These are phyloP conservation scores for Chiridota heheva DNA, from an alignment of 35 echinoderm and acorn worm genomes.

Conservation along the genomic window DNA sequence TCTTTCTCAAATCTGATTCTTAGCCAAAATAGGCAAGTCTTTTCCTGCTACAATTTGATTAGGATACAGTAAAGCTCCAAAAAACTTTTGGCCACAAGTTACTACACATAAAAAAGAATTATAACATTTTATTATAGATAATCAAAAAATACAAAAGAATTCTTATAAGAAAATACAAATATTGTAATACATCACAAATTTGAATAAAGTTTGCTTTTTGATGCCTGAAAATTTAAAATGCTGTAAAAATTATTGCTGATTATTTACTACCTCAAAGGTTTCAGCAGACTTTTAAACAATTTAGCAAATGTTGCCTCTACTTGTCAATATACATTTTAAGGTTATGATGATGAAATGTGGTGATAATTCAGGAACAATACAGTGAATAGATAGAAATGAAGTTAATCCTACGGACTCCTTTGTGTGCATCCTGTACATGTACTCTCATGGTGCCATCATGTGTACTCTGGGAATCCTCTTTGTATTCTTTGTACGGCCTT, in stretches of 20 bases:
- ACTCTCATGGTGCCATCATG: slow-evolving; percentile 79
- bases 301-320: no score
- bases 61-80: no score
- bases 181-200: no score
- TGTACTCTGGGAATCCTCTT: slow-evolving; percentile 59
- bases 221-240: no score
- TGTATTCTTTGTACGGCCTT: slow-evolving; percentile 57
- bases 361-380: neutral
- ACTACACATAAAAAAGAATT: no score
- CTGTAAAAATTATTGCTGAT: neutral
- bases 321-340: neutral
- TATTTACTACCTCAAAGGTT: neutral
- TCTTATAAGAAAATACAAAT: neutral
- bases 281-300: no score
- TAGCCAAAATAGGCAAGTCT: no score
- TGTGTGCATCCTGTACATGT: slow-evolving; percentile 71
- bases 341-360: neutral
- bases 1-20: no score
- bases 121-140: neutral
- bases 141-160: neutral
- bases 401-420: slow-evolving; percentile 54
- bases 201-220: neutral
- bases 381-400: neutral
- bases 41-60: no score
- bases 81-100: no score